phyloP scores from a whole-genome alignment of 2,113 vertebrate genomes.

The Lagopus leucura region DNA sequence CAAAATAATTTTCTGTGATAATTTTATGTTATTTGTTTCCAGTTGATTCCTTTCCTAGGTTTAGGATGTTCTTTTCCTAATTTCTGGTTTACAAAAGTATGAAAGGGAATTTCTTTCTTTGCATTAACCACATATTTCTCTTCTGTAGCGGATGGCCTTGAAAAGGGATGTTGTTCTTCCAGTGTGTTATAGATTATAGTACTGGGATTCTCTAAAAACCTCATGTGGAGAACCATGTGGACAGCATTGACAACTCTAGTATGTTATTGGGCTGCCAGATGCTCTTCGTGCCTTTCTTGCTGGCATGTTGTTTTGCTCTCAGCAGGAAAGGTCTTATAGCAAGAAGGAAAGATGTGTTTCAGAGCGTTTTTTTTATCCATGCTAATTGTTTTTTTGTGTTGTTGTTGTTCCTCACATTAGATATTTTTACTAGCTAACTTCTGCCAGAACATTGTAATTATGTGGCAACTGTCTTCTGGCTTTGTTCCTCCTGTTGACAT shows the following conservation, averaged over 20 bases:
- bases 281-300: conserved; percentile 35
- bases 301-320: conserved; percentile 51
- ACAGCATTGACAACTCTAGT: conserved; percentile 10
- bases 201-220: conserved; percentile 30
- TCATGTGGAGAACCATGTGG: conserved; percentile 38
- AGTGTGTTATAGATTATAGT: conserved; percentile 10
- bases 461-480: not conserved
- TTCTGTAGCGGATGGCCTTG: not conserved
- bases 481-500: not conserved
- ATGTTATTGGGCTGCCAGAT: conserved; percentile 55
- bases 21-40: not conserved
- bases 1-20: not conserved
- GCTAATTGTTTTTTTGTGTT: not conserved
- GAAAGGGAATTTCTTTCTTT: not conserved
- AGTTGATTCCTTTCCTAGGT: not conserved
- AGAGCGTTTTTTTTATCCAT: not conserved
- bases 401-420: not conserved
- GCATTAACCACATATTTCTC: not conserved
- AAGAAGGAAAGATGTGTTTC: conserved; percentile 51
- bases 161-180: conserved; percentile 5
- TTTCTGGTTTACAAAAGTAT: not conserved
- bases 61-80: not conserved
- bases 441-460: not conserved
- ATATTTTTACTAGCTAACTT: not conserved
- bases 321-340: conserved; percentile 31